These are phyloP conservation scores for Enhydra lutris DNA, from an alignment of 2,113 vertebrate species.

Conservation along the genomic window DNA sequence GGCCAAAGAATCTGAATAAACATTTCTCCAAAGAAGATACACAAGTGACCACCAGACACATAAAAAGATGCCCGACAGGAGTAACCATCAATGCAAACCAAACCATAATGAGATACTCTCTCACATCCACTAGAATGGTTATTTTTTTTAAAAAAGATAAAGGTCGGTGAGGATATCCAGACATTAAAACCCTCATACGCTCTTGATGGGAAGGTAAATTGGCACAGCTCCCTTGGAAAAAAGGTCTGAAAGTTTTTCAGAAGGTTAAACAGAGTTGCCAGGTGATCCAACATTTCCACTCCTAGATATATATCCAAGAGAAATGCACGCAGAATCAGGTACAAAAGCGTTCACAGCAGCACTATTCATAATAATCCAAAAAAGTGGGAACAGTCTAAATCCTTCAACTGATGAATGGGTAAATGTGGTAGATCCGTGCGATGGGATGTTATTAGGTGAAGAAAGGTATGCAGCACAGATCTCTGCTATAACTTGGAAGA, in stretches of 20 bases:
- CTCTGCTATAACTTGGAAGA: too few species aligned
- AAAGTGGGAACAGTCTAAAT: not conserved
- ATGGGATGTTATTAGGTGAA: not conserved
- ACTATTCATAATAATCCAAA: not conserved
- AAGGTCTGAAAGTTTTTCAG: not conserved
- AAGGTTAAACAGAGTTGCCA: not conserved
- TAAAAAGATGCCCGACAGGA: not conserved
- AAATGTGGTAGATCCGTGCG: not conserved
- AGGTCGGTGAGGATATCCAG: not conserved
- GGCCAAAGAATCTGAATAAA: not conserved
- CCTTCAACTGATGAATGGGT: not conserved
- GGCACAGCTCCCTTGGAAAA: not conserved
- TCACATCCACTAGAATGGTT: not conserved
- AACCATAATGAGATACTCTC: not conserved
- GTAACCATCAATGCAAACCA: not conserved
- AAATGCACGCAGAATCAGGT: not conserved
- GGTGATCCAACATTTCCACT: not conserved
- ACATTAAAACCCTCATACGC: not conserved
- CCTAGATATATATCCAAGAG: not conserved
- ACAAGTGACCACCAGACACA: not conserved
- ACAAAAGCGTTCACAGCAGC: not conserved
- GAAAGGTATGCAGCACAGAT: not conserved
- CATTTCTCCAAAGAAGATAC: not conserved
- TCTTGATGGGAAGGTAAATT: not conserved
- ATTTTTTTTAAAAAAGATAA: not conserved